Conservation (phyloP, 2,113 vertebrate species). For the Muscicapa adusta region DNA sequence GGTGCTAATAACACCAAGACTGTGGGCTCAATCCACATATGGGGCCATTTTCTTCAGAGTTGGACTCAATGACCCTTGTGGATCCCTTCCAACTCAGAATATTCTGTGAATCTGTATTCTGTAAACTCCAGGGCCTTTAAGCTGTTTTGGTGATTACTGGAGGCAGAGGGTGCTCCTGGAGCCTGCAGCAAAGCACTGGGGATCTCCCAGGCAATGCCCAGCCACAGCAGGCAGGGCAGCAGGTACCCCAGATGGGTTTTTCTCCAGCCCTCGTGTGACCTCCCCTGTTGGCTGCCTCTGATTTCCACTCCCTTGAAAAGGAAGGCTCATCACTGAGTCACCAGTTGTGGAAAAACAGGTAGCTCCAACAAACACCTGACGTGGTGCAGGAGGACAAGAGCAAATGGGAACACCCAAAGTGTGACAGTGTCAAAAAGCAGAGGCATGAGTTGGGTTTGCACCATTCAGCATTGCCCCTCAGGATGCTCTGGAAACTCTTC, state of each 20-base stretch:
- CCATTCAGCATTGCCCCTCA: not conserved
- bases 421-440: not conserved
- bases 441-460: fast-evolving
- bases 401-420: not conserved
- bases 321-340: not conserved
- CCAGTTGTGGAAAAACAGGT: not conserved
- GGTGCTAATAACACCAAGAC: not conserved
- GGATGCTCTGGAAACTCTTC: not conserved
- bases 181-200: fast-evolving
- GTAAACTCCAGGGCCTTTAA: not conserved
- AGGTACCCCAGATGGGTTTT: not conserved
- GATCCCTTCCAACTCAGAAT: not conserved
- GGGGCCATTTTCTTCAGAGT: not conserved
- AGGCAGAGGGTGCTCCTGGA: not conserved
- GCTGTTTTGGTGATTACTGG: not conserved
- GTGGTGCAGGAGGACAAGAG: not conserved
- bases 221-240: fast-evolving
- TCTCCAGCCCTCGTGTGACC: not conserved
- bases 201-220: too few relatives aligned
- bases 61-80: not conserved
- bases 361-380: fast-evolving
- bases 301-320: not conserved
- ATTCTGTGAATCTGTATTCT: not conserved
- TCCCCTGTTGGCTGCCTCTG: not conserved
- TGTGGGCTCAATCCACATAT: not conserved